Evolutionary conservation across 2,888 invertebrate genomes (phyloP), one percentile per base, ranked within the genome.

Genomic region (Erpobdella octoculata): DNA sequence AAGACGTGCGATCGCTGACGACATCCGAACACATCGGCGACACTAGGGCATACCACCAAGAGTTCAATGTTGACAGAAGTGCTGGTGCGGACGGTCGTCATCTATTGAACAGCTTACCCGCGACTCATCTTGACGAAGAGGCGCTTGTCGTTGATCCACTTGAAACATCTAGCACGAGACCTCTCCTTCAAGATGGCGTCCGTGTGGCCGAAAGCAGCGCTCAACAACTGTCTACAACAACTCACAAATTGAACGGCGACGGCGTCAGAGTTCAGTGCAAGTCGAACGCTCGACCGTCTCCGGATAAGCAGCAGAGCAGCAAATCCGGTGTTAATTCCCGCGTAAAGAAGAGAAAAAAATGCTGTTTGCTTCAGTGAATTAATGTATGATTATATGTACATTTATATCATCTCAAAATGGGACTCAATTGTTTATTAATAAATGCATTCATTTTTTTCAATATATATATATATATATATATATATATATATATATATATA

Each of bases 191-290:
- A 28, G 28, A 21, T 53, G 21, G 21, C 5, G 28, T 8, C 53
- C 28, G 4, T 8, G 53, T 25, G 53, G 21, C 9, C 5, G 21
- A 6, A 2, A 53, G 9, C 1, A 25, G 21, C 53, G 53, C 53
- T 28, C 53, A 53, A 28, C n/a, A n/a, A n/a, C n/a, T n/a, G n/a
- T n/a, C 64, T 33, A 64, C 64, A 64, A 64, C 64, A 64, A 64
- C 6, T 64, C 64, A 31, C 31, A 8, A 28, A 6, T 35, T 33
- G 9, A 69, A 69, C 15, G 48, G 9, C 36, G 36, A 18, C 58
- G 35, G 46, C 33, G 58, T 25, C 15, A 48, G 58, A n/a, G 33
- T n/a, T 21, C 21, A 25, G n/a, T 41, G 21, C 15, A 58, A 9
- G 28, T 41, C 21, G 25, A 67, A 46, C 25, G 21, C 12, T 2